Evolutionary conservation across 2,888 invertebrate species (phyloP).

Genomic region (Conchocele bisecta): DNA sequence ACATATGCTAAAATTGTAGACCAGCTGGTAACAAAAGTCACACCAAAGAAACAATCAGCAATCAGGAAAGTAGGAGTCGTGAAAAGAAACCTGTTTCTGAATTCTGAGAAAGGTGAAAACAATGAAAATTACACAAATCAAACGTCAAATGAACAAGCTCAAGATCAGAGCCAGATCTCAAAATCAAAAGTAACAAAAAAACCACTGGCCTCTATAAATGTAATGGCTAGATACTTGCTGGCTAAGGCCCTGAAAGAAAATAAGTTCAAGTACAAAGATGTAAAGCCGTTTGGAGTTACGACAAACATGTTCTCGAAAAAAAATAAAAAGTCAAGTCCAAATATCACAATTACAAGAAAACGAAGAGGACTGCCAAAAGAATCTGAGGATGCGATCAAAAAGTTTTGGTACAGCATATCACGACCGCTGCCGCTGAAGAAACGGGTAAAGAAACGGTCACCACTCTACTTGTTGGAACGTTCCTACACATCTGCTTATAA

Average conservation of each 20-base stretch:
- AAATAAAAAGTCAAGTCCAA: background rate
- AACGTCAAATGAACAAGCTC: too few relatives aligned
- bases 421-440: background rate
- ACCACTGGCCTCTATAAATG: background rate
- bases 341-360: background rate
- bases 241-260: background rate
- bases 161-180: too few relatives aligned
- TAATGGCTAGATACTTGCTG: slow-evolving; percentile 1
- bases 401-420: slow-evolving; percentile 7
- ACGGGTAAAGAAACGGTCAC: background rate
- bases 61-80: background rate
- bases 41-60: slow-evolving; percentile 2
- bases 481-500: slow-evolving; percentile 5
- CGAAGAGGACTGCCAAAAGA: slow-evolving; percentile 3
- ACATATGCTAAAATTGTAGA: background rate
- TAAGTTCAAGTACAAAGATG: background rate
- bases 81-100: background rate
- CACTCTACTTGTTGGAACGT: background rate
- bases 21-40: background rate
- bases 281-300: slow-evolving; percentile 1
- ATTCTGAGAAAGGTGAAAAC: background rate
- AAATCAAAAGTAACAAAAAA: too few relatives aligned
- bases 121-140: too few relatives aligned
- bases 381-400: background rate
- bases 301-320: background rate